These are phyloP conservation scores for Zygothrica quintamaculata DNA, from an alignment of 2,888 invertebrate genomes.

Conservation along the genomic window DNA sequence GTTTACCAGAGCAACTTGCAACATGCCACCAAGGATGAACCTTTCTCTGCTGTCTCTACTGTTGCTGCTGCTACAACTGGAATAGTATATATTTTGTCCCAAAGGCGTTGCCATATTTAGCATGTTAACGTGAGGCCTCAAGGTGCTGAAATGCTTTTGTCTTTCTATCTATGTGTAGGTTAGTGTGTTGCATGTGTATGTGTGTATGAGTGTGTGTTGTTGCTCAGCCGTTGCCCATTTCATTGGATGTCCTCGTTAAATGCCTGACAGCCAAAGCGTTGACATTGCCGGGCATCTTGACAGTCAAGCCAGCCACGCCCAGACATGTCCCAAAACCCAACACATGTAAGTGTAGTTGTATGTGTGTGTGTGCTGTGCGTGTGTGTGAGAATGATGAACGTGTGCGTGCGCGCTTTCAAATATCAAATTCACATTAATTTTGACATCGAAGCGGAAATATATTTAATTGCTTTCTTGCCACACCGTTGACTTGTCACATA, in stretches of 20 bases:
- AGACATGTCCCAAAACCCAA: constrained; percentile 12
- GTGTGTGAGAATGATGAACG: constrained; percentile 18
- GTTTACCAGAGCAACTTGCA: not conserved
- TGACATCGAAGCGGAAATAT: constrained; percentile 78
- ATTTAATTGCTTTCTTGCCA: constrained; percentile 77
- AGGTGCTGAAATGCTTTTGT: constrained; percentile 58
- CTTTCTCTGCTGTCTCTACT: no score
- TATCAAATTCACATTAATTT: constrained; percentile 80
- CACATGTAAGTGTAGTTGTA: constrained; percentile 1
- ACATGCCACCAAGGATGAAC: not conserved
- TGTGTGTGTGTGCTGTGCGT: constrained; percentile 2
- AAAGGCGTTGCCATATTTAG: constrained; percentile 51
- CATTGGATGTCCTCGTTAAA: constrained; percentile 45
- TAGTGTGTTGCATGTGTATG: no score
- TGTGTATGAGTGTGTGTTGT: no score
- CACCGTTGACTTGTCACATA: constrained; percentile 30
- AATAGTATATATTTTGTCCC: no score
- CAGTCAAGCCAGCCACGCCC: constrained; percentile 51
- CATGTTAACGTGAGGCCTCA: constrained; percentile 55
- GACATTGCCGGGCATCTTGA: constrained; percentile 56
- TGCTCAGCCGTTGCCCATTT: constrained; percentile 23
- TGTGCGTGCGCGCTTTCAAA: constrained; percentile 65
- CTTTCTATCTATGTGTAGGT: no score
- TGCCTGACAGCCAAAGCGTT: constrained; percentile 54
- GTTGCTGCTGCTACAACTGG: not conserved